Evolutionary conservation across 1,140 invertebrate species (phyloP), one percentile per base, ranked within the genome.

Genomic region (Parapsyche elsis): DNA sequence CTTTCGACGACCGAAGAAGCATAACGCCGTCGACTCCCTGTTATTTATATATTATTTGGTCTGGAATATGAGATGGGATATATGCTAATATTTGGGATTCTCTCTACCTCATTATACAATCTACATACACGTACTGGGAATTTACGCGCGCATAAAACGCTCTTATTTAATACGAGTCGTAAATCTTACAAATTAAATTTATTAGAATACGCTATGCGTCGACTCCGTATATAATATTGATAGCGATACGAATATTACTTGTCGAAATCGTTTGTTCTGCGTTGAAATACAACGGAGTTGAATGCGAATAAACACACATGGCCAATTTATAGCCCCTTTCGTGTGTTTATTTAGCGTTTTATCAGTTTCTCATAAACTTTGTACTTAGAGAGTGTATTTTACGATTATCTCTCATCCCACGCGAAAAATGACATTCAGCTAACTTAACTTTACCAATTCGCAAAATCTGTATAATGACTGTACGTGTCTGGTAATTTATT

Each of bases 21-120:
- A 78, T 57, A 67, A 81, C 71, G 74, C 80, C 53, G 49, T 57
- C n/a, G 44, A 73, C 80, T 59, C 78, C 30, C 75, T 75, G 67
- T 81, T 74, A 81, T 81, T 81, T 81, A 78, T 81, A 21, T 71
- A 53, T 49, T 67, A 71, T 76, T 76, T 80, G 19, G 38, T 67
- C 67, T 38, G 49, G 46, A 46, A 44, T 74, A 71, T 26, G 59
- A 61, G 61, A 57, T 59, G 76, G 74, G 14, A 71, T n/a, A 75
- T 67, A 71, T 71, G 64, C 64, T 75, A 70, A 76, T 70, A 80
- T 73, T 80, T 64, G 23, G 26, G 46, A 53, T 38, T 38, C 30
- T 38, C 30, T 38, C 7, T 7, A 77, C 75, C 46, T 75, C 73
- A 75, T 46, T 75, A 75, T 21, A 75, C 10, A 38, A 38, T 38